Evolutionary conservation across 2,888 invertebrate species (phyloP), one percentile per base, ranked within the genome.

Genomic region (Nemotelus nigrinus): DNA sequence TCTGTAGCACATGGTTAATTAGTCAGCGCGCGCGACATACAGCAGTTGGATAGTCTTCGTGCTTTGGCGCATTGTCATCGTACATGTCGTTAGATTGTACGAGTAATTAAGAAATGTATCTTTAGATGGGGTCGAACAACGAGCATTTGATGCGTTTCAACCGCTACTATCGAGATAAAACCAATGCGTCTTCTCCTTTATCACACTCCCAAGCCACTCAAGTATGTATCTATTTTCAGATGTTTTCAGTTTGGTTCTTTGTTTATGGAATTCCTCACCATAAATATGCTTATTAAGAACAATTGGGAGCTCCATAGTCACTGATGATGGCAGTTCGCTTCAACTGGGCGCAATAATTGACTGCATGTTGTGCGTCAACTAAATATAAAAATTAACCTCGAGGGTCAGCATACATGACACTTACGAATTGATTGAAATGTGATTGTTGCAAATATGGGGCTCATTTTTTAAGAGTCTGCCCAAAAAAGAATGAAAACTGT

Each of bases 1-100:
- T 77, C 77, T 65, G 70, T 76, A 77, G 78, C 78, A 79, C 78
- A 70, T 74, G 47, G 65, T 67, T 79, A 79, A 79, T 79, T 79
- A 79, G 77, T 79, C 79, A 79, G 78, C 79, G 79, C 78, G 78
- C 79, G 79, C 79, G 79, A 79, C 79, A 79, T 75, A 76, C 72
- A 79, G 77, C 76, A 79, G 70, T 67, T 72, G 64, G 64, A 64
- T 74, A 55, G 48, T 7, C 25, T 58, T 47, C 63, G n/a, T 63
- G 60, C n/a, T 75, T 75, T 74, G 63, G 58, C 72, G 57, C 58
- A 57, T 47, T 58, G 72, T 72, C 72, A 70, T 70, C 72, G 48
- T 44, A 10, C 41, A 44, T 57, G 39, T 7, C 10, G 74, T 45
- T 50, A 48, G 74, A 4, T 39, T 48, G 64, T 25, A 25, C 25